Evolutionary conservation across 2,113 vertebrate genomes (phyloP).

Genomic region (Sminthopsis crassicaudata): DNA sequence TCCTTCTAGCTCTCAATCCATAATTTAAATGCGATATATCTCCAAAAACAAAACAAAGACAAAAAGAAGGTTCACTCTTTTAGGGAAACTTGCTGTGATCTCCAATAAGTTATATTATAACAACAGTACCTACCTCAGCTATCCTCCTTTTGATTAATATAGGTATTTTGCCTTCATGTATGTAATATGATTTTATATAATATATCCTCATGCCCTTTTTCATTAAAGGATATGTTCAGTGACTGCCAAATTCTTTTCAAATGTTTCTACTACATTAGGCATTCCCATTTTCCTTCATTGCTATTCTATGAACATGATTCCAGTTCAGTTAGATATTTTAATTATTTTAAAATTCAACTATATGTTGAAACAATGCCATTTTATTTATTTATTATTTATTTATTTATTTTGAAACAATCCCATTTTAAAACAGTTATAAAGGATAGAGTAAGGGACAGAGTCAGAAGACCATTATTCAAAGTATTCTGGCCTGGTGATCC

Average conservation of each 20-base stretch:
- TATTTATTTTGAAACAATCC: constrained; percentile 15
- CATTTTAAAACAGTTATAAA: neutral
- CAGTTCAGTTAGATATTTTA: constrained; percentile 6
- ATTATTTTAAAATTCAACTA: neutral
- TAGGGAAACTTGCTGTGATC: neutral
- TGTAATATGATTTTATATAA: neutral
- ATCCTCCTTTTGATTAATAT: neutral
- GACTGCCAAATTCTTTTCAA: neutral
- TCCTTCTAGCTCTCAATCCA: neutral
- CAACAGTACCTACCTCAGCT: neutral
- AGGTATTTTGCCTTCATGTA: neutral
- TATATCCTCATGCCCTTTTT: neutral
- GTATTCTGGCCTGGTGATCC: neutral
- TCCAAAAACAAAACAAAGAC: neutral
- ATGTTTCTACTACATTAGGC: neutral
- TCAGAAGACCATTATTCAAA: neutral
- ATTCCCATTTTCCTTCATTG: constrained; percentile 1
- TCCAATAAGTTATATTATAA: neutral
- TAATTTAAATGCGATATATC: neutral
- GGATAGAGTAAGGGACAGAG: neutral
- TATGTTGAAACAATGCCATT: constrained; percentile 17
- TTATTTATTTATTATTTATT: too few relatives aligned
- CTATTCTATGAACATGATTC: constrained; percentile 10
- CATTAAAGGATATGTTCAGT: neutral
- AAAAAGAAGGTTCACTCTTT: neutral